Conservation (phyloP, 1,140 invertebrate genomes). For the Hylyphantes graminicola region DNA sequence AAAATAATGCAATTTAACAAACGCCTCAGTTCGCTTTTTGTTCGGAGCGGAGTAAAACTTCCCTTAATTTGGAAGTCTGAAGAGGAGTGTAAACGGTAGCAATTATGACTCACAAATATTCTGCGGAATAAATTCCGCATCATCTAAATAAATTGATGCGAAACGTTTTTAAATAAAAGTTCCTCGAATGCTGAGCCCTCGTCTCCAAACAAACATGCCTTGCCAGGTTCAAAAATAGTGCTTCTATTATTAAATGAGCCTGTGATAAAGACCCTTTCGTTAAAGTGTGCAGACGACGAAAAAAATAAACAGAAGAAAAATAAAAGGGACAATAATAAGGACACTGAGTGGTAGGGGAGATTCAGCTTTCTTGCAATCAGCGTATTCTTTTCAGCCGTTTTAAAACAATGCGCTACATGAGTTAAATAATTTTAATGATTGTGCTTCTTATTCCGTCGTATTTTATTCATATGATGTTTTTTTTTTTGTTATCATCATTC, state of each 20-base stretch:
- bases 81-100: conserved; percentile 6
- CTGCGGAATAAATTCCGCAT: conserved; percentile 46
- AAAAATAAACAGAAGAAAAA: conserved; percentile 42
- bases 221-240: conserved; percentile 59
- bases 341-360: conserved; percentile 16
- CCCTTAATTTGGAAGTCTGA: conserved; percentile 16
- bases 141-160: conserved; percentile 60
- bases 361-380: conserved; percentile 53
- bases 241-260: conserved; percentile 59
- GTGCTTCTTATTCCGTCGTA: conserved; percentile 48
- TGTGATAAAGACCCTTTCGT: conserved; percentile 58
- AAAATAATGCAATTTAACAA: conserved; percentile 36
- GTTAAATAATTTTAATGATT: conserved; percentile 61
- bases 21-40: conserved; percentile 36
- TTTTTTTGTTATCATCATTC: conserved; percentile 8
- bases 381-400: conserved; percentile 54
- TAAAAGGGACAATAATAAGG: conserved; percentile 48
- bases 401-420: conserved; percentile 60
- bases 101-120: conserved; percentile 49
- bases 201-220: conserved; percentile 57
- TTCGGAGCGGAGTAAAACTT: conserved; percentile 27
- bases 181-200: conserved; percentile 43
- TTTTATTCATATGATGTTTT: conserved; percentile 33
- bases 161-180: conserved; percentile 55
- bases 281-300: conserved; percentile 49